Evolutionary conservation across 2,888 invertebrate genomes (phyloP).

Genomic region (Hipparchia semele): DNA sequence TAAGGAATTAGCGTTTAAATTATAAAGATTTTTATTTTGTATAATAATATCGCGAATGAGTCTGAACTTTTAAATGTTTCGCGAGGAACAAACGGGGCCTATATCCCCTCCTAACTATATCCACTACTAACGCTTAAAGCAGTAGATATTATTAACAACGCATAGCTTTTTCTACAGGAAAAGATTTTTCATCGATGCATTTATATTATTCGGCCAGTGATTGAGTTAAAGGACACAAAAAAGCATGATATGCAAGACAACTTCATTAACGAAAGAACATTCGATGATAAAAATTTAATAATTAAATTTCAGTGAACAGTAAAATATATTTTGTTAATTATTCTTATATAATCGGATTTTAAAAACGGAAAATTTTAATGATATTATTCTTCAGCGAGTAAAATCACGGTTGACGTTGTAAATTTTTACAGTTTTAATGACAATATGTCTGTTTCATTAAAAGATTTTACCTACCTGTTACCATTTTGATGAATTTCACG

Average conservation of each 20-base stretch:
- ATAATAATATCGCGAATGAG: no score
- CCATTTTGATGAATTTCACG: background rate
- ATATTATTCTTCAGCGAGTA: background rate
- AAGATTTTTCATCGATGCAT: no score
- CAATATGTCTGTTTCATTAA: background rate
- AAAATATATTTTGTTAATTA: background rate
- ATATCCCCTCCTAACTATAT: no score
- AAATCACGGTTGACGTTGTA: background rate
- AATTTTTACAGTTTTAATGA: background rate
- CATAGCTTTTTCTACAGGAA: no score
- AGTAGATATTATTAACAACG: no score
- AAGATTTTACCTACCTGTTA: background rate
- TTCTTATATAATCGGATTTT: background rate
- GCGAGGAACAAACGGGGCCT: no score
- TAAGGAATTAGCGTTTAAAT: no score
- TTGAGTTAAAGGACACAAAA: background rate
- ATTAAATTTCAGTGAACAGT: constrained; percentile 1
- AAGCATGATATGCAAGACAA: background rate
- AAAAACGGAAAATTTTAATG: background rate
- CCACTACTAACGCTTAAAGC: no score
- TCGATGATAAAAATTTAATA: constrained; percentile 1
- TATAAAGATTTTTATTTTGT: no score
- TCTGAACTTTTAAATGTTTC: no score
- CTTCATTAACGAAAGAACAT: background rate
- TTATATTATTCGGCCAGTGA: background rate